These are phyloP conservation scores for Eristalinus aeneus DNA, from an alignment of 2,888 invertebrate species.

Conservation along the genomic window DNA sequence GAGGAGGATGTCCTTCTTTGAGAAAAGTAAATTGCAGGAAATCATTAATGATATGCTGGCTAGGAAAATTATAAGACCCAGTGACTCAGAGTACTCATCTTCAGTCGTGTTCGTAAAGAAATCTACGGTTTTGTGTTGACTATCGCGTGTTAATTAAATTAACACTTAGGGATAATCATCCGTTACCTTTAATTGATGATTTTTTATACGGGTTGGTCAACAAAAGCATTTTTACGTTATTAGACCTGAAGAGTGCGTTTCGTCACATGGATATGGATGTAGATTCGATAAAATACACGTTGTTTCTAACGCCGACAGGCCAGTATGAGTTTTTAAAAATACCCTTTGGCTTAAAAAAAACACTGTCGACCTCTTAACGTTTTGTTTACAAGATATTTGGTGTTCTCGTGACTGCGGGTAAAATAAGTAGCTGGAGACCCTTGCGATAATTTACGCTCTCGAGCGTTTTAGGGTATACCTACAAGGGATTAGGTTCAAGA, in stretches of 20 bases:
- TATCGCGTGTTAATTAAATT: constrained; percentile 49
- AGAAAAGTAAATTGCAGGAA: no score
- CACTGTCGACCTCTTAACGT: neutral
- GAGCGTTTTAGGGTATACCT: constrained; percentile 73
- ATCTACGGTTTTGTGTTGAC: constrained; percentile 46
- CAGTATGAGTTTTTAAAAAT: constrained; percentile 54
- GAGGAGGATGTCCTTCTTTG: neutral
- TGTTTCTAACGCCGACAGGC: constrained; percentile 50
- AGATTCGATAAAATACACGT: neutral
- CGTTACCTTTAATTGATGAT: constrained; percentile 51
- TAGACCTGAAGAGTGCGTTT: constrained; percentile 4
- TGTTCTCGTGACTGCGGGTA: neutral
- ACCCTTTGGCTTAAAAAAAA: constrained; percentile 38
- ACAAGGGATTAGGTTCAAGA: constrained; percentile 52
- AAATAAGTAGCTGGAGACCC: constrained; percentile 64
- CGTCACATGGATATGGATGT: no score
- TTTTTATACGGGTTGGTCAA: constrained; percentile 33
- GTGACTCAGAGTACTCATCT: constrained; percentile 52
- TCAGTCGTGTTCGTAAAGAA: constrained; percentile 44
- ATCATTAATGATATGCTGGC: neutral
- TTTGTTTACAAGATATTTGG: neutral
- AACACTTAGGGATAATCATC: constrained; percentile 54
- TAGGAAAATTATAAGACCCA: no score
- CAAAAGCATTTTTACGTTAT: constrained; percentile 33
- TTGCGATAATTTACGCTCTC: constrained; percentile 65